These are phyloP conservation scores for Colletes collaris DNA, from an alignment of 2,888 invertebrate genomes.

Conservation along the genomic window DNA sequence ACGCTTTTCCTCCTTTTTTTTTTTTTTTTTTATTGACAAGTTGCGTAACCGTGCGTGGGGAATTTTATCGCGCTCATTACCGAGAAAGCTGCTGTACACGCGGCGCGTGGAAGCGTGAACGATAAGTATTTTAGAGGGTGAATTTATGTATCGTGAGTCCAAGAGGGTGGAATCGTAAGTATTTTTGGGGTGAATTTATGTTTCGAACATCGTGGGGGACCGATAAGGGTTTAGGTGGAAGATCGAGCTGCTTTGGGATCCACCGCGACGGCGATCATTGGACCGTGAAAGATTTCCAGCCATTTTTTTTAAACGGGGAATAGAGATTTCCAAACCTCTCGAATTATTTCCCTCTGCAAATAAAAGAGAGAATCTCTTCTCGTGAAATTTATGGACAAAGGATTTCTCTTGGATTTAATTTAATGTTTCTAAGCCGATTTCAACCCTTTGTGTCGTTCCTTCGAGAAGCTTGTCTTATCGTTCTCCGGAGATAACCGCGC, in stretches of 20 bases:
- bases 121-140: not conserved
- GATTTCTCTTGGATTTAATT: no score
- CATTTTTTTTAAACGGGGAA: no score
- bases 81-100: constrained; percentile 2
- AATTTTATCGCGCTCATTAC: constrained; percentile 37
- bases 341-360: no score
- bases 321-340: no score
- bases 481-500: no score
- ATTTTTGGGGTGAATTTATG: not conserved
- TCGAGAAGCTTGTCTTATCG: no score
- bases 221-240: constrained; percentile 8
- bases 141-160: not conserved
- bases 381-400: no score
- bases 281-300: no score
- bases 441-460: no score
- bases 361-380: no score
- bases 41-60: constrained; percentile 4
- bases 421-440: no score
- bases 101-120: not conserved
- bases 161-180: no score
- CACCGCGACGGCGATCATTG: not conserved
- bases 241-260: not conserved
- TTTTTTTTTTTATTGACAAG: constrained; percentile 17
- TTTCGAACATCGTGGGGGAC: not conserved
- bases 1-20: not conserved